Conservation (phyloP, 2,797 vertebrate species). For the Gambelia wislizenii region DNA sequence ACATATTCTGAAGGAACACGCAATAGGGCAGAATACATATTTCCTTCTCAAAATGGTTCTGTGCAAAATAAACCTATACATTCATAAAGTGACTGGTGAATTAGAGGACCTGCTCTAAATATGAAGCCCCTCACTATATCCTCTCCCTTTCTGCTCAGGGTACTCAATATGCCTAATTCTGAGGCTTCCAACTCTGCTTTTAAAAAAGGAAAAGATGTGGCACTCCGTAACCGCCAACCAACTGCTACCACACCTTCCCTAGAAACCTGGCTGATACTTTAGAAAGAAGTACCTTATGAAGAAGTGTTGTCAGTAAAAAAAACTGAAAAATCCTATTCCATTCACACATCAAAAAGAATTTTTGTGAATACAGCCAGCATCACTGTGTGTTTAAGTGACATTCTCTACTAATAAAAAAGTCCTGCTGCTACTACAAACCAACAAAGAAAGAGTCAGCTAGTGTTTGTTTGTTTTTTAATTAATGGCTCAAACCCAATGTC, state of each 20-base stretch:
- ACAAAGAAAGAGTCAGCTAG: not conserved
- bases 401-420: not conserved
- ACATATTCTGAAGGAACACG: slow-evolving; percentile 32
- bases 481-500: too few species aligned
- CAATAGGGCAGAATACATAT: not conserved
- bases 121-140: too few species aligned
- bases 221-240: not conserved
- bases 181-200: not conserved
- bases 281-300: not conserved
- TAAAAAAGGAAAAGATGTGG: not conserved
- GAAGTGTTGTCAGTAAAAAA: not conserved
- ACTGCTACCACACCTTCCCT: not conserved
- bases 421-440: not conserved
- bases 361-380: not conserved
- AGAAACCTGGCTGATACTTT: not conserved
- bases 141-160: too few species aligned
- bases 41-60: not conserved
- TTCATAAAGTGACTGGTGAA: not conserved
- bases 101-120: not conserved
- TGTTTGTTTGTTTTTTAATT: not conserved
- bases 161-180: not conserved
- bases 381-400: not conserved
- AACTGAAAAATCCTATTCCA: not conserved
- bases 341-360: not conserved
- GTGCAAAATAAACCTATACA: too few species aligned